Percentiles rank a stretch among this genome's conserved stretches.
These are phyloP conservation scores for Sebastes vulpes DNA, from an alignment of 2,797 vertebrate genomes.

Conservation along the genomic window DNA sequence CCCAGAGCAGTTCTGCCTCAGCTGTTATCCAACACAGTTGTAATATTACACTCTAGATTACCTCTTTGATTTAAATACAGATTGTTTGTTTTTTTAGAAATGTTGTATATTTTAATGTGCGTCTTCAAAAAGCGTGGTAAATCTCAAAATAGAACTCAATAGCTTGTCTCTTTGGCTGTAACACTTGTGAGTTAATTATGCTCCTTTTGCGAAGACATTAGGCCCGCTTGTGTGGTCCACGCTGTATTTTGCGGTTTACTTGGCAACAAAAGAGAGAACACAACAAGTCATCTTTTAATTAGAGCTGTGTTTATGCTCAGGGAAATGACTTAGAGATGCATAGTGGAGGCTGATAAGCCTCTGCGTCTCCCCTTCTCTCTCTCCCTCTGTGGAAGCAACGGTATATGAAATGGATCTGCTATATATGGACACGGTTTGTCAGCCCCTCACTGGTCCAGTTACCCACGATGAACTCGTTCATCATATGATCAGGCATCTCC, in stretches of 20 bases:
- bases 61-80: conserved; percentile 12
- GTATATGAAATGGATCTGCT: conserved; percentile 58
- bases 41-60: neutral
- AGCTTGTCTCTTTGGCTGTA: conserved; percentile 33
- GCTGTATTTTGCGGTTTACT: conserved; percentile 72
- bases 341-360: conserved; percentile 49
- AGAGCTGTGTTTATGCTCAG: conserved; percentile 70
- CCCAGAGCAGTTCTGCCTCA: neutral
- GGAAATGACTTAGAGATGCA: conserved; percentile 69
- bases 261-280: conserved; percentile 71
- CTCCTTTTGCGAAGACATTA: conserved; percentile 54
- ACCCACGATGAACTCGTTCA: conserved; percentile 58
- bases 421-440: conserved; percentile 65
- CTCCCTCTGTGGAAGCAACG: conserved; percentile 7
- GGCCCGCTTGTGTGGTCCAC: conserved; percentile 78
- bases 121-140: conserved; percentile 13
- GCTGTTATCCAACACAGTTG: neutral
- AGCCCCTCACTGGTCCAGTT: conserved; percentile 24
- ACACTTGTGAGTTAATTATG: conserved; percentile 61
- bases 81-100: conserved; percentile 1
- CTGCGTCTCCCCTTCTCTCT: conserved; percentile 18
- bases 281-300: conserved; percentile 81
- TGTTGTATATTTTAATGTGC: conserved; percentile 7
- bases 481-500: conserved; percentile 66
- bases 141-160: conserved; percentile 55